Evolutionary conservation across 1,140 invertebrate species (phyloP).

Genomic region (Ceratosolen solmsi): DNA sequence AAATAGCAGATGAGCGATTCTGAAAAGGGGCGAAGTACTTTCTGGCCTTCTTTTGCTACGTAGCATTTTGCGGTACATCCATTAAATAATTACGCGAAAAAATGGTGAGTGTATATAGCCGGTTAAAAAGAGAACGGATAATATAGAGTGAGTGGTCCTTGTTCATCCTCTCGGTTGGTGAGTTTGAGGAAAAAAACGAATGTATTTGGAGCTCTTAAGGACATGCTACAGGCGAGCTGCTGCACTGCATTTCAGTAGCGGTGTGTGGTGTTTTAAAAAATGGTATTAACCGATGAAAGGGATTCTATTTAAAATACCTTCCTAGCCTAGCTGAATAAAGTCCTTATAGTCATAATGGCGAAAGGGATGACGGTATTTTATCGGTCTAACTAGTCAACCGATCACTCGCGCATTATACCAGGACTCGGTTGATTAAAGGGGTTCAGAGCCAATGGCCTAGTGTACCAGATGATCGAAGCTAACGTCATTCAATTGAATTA

Average conservation of each 20-base stretch:
- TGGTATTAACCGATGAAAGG: constrained; percentile 32
- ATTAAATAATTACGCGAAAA: constrained; percentile 49
- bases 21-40: constrained; percentile 20
- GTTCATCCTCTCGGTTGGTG: neutral
- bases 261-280: constrained; percentile 11
- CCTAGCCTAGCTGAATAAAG: neutral
- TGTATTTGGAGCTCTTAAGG: neutral
- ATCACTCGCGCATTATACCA: neutral
- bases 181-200: neutral
- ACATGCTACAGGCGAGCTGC: neutral
- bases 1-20: neutral
- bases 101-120: neutral
- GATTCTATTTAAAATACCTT: constrained; percentile 25
- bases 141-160: constrained; percentile 22
- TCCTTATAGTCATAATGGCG: neutral
- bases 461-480: neutral
- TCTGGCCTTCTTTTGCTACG: neutral
- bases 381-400: neutral
- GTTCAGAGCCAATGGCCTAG: neutral
- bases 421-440: neutral
- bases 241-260: neutral
- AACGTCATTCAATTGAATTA: neutral
- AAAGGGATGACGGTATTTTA: neutral
- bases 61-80: constrained; percentile 24
- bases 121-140: neutral